Evolutionary conservation across 2,113 vertebrate genomes (phyloP).

Genomic region (Pantherophis guttatus): DNA sequence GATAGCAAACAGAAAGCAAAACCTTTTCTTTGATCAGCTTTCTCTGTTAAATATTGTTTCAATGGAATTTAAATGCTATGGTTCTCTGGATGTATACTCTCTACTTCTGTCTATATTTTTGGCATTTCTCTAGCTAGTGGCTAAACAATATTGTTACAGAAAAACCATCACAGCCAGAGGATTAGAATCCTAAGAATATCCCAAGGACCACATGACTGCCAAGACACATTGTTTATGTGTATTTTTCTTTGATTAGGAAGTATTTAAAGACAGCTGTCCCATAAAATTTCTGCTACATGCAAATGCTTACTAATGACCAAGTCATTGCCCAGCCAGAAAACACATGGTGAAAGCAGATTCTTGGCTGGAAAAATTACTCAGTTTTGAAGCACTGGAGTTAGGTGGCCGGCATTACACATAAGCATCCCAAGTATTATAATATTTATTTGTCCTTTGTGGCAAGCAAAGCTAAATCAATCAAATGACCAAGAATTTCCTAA

Average conservation of each 20-base stretch:
- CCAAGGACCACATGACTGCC: neutral
- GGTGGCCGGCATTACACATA: neutral
- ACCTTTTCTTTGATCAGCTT: neutral
- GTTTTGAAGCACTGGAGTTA: neutral
- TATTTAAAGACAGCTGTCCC: neutral
- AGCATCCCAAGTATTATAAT: neutral
- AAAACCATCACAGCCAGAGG: neutral
- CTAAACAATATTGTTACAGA: neutral
- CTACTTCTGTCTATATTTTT: neutral
- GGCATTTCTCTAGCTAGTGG: neutral
- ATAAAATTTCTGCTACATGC: neutral
- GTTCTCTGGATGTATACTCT: neutral
- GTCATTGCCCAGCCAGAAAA: neutral
- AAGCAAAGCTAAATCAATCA: neutral
- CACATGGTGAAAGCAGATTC: neutral
- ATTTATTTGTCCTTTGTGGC: neutral
- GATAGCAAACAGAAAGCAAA: neutral
- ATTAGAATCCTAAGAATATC: neutral
- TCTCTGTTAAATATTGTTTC: neutral
- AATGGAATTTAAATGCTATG: neutral
- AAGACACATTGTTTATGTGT: neutral
- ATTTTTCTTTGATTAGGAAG: neutral
- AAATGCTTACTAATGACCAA: neutral
- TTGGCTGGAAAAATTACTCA: neutral
- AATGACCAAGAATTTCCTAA: neutral